Base-by-base conservation (phyloP, 2,797 vertebrate genomes). In the Helostoma temminkii region DNA sequence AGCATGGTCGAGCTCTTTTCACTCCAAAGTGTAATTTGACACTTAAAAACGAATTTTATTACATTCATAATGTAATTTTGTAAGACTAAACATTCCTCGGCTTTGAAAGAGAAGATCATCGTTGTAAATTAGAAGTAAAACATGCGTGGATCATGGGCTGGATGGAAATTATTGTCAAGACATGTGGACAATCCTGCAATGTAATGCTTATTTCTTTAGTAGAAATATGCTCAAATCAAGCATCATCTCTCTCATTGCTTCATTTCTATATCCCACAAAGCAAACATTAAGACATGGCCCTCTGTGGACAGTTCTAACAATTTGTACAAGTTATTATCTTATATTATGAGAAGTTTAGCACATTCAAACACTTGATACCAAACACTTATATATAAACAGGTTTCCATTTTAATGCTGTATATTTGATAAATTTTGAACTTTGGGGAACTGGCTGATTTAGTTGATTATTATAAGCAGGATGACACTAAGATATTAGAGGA, bases 401-500 rank as follows among this genome's bases (percentile, higher is more conserved):
- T 39, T 41, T 1, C 43, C 2, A 18, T 50, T 53, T 19, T 41
- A 45, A 43, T 22, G 12, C n/a, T 12, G 32, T 24, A 7, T 24
- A 30, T 34, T 30, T 30, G 28, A 6, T 30, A 6, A 28, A 28
- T 28, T 3, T 28, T n/a, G n/a, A n/a, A n/a, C n/a, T n/a, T n/a
- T n/a, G n/a, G n/a, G n/a, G n/a, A n/a, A n/a, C 3, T 28, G 19
- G 10, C 4, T 21, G 10, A 21, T 36, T 12, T 21, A 11, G 12
- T 43, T 28, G 55, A 10, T 46, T 28, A 5, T 48, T 5, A 28
- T 22, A 39, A 48, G 15, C 64, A 42, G 15, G 46, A 56, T 71
- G 67, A 71, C 2, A 9, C 36, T 52, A 42, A 32, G 30, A 49
- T 15, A 67, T 55, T 10, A 36, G 10, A 42, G 64, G 49, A 53